A percentile compares a stretch with the other conserved stretches of the same genome.
phyloP scores from a whole-genome alignment of 2,113 vertebrate genomes.

The Lonchura striata region DNA sequence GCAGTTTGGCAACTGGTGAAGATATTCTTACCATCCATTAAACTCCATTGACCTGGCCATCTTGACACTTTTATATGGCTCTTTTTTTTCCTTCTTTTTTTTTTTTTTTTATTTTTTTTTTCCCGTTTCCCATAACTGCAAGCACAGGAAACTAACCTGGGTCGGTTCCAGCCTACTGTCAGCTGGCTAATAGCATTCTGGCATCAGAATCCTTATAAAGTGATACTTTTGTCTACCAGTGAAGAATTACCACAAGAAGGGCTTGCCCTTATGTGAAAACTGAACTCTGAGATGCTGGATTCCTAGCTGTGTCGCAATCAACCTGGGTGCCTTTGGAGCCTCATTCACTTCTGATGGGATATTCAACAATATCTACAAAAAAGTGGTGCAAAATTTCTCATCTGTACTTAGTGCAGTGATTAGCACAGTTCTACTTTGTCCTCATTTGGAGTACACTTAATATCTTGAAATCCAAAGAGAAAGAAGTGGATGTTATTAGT shows the following conservation, averaged over 20 bases:
- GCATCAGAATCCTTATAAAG: neutral
- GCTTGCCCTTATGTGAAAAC: neutral
- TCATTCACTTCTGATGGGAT: neutral
- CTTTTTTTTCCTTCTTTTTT: neutral
- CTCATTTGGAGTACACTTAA: neutral
- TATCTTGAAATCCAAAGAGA: neutral
- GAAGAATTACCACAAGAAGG: neutral
- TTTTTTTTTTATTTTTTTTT: neutral
- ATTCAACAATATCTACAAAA: neutral
- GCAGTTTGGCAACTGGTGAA: neutral
- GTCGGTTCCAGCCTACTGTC: accelerated
- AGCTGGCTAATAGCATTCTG: neutral
- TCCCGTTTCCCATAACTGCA: neutral
- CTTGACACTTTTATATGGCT: neutral
- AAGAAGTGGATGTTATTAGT: neutral
- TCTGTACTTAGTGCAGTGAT: neutral
- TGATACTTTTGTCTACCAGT: neutral
- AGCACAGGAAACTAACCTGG: neutral
- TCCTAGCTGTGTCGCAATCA: neutral
- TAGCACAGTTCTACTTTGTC: neutral
- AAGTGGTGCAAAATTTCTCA: neutral
- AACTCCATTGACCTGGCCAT: neutral
- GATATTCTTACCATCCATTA: neutral
- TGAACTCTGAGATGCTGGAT: neutral
- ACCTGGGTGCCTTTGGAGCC: neutral